These are phyloP conservation scores for Boleophthalmus pectinirostris DNA, from an alignment of 2,113 vertebrate genomes.

Conservation along the genomic window DNA sequence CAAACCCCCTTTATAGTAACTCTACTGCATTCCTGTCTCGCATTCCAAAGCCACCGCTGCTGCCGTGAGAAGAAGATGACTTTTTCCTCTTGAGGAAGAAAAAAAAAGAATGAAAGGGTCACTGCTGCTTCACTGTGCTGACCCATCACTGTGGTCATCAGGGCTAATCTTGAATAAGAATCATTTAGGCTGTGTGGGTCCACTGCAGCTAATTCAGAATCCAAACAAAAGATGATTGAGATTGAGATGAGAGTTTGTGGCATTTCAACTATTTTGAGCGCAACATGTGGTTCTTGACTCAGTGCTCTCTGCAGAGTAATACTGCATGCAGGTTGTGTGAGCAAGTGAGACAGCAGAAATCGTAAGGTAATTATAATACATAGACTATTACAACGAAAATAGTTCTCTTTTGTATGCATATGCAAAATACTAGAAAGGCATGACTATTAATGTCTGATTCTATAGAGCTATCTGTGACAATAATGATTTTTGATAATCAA, in stretches of 20 bases:
- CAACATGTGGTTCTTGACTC: slow-evolving; percentile 6
- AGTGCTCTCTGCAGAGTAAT: slow-evolving; percentile 18
- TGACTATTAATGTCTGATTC: not conserved
- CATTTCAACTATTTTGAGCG: slow-evolving; percentile 7
- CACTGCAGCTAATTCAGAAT: not conserved
- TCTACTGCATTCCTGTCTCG: slow-evolving; percentile 81
- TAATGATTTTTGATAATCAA: no score
- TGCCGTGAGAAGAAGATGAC: slow-evolving; percentile 57
- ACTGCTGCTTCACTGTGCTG: slow-evolving; percentile 38
- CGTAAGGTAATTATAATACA: not conserved
- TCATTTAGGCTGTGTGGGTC: not conserved
- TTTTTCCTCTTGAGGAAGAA: slow-evolving; percentile 35
- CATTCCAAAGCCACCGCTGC: slow-evolving; percentile 81
- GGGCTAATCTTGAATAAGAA: slow-evolving; percentile 21
- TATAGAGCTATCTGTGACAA: no score
- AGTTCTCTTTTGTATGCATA: not conserved
- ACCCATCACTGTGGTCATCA: slow-evolving; percentile 23
- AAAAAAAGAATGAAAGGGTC: slow-evolving; percentile 35
- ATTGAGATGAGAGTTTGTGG: not conserved
- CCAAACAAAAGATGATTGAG: not conserved
- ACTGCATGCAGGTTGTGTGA: not conserved
- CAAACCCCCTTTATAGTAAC: slow-evolving; percentile 79
- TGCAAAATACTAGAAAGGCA: not conserved
- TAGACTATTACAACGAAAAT: no score
- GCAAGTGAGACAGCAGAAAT: not conserved